phyloP scores from a whole-genome alignment of 2,797 vertebrate species.

The Xerus rutilus region DNA sequence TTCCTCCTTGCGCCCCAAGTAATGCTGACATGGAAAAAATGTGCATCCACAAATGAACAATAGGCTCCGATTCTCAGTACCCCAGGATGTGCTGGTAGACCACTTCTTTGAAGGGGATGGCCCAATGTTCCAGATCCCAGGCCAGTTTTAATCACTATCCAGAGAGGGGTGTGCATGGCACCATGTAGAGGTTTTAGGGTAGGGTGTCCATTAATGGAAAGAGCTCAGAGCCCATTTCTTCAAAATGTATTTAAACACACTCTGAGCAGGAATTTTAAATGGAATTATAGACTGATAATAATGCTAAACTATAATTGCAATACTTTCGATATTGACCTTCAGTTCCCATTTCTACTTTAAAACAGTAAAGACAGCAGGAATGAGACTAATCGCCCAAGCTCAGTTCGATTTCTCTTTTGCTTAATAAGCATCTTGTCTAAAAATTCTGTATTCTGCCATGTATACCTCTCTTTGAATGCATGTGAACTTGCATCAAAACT shows the following conservation, averaged over 20 bases:
- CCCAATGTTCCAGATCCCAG: neutral
- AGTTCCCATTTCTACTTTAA: slow-evolving; percentile 59
- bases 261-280: slow-evolving; percentile 46
- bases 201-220: neutral
- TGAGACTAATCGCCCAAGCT: slow-evolving; percentile 68
- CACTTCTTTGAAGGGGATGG: neutral
- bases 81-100: neutral
- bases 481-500: slow-evolving; percentile 20
- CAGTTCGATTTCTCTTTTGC: slow-evolving; percentile 65
- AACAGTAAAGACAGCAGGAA: slow-evolving; percentile 52
- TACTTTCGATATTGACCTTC: slow-evolving; percentile 64
- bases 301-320: slow-evolving; percentile 50
- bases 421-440: slow-evolving; percentile 50
- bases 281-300: neutral
- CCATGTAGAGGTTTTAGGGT: neutral
- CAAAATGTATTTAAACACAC: slow-evolving; percentile 49
- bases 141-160: neutral
- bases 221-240: slow-evolving; percentile 41
- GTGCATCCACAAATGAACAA: neutral
- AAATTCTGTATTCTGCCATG: slow-evolving; percentile 17
- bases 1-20: neutral
- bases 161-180: neutral
- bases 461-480: neutral
- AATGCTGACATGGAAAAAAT: neutral
- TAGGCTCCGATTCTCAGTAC: neutral